Percentiles rank a stretch among this genome's conserved stretches.
These are phyloP conservation scores for Amphiprion clarkii DNA, from an alignment of 2,797 vertebrate species.

Conservation along the genomic window DNA sequence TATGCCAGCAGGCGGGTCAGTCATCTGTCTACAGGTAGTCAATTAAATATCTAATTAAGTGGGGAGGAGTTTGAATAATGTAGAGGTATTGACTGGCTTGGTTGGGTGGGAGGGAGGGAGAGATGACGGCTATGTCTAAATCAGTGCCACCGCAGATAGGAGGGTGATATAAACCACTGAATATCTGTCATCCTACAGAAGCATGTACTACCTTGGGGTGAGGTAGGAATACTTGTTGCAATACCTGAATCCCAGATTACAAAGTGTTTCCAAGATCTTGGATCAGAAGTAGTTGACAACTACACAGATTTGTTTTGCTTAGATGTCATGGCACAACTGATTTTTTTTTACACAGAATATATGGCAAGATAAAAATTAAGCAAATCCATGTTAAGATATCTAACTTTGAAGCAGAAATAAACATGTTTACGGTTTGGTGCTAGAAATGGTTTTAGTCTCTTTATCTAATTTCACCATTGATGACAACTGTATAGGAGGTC, in stretches of 20 bases:
- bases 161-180: constrained; percentile 40
- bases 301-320: neutral
- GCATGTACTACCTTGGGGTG: neutral
- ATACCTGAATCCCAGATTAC: constrained; percentile 1
- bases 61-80: constrained; percentile 87
- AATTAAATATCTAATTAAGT: constrained; percentile 89
- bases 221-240: neutral
- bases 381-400: too few relatives aligned
- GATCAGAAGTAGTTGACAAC: neutral
- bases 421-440: too few relatives aligned
- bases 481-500: too few relatives aligned
- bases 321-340: neutral
- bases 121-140: constrained; percentile 73
- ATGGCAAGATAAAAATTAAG: neutral
- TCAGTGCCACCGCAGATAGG: constrained; percentile 63
- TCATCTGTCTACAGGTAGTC: constrained; percentile 85
- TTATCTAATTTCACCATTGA: too few relatives aligned
- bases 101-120: constrained; percentile 33
- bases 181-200: constrained; percentile 40
- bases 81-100: constrained; percentile 81
- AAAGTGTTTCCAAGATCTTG: neutral
- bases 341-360: neutral
- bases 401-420: too few relatives aligned
- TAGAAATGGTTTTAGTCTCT: too few relatives aligned
- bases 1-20: constrained; percentile 76